A percentile compares a stretch with the other conserved stretches of the same genome.
phyloP scores from a whole-genome alignment of 2,888 invertebrate genomes.

The Plebejus anna region DNA sequence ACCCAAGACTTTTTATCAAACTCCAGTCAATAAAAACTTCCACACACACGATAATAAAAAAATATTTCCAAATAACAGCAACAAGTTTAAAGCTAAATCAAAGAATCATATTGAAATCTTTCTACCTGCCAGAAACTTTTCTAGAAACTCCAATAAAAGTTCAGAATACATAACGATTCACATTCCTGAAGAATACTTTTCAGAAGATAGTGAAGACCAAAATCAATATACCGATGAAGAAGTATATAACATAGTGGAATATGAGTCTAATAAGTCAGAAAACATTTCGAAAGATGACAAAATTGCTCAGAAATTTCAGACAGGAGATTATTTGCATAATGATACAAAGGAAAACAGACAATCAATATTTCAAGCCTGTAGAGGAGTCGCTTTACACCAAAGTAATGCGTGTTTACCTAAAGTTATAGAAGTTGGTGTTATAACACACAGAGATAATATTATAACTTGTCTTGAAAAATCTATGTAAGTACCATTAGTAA shows the following conservation, averaged over 20 bases:
- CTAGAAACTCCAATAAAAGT: slow-evolving; percentile 43
- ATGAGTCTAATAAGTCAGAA: slow-evolving; percentile 52
- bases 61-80: slow-evolving; percentile 35
- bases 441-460: slow-evolving; percentile 52
- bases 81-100: slow-evolving; percentile 56
- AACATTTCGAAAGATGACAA: slow-evolving; percentile 38
- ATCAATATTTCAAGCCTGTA: slow-evolving; percentile 41
- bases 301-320: slow-evolving; percentile 39
- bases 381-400: slow-evolving; percentile 54
- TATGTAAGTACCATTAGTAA: slow-evolving; percentile 50
- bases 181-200: slow-evolving; percentile 62
- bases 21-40: slow-evolving; percentile 34
- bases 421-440: slow-evolving; percentile 57
- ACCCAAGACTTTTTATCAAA: slow-evolving; percentile 47
- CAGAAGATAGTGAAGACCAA: slow-evolving; percentile 46
- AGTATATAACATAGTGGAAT: slow-evolving; percentile 65
- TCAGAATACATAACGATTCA: slow-evolving; percentile 59
- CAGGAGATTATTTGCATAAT: slow-evolving; percentile 42
- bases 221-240: slow-evolving; percentile 58
- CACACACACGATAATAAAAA: slow-evolving; percentile 40
- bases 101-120: slow-evolving; percentile 58
- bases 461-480: slow-evolving; percentile 48
- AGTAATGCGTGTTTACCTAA: slow-evolving; percentile 52
- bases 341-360: slow-evolving; percentile 46
- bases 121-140: slow-evolving; percentile 51